phyloP scores from a whole-genome alignment of 2,888 invertebrate genomes.

The Andrena bicolor region DNA sequence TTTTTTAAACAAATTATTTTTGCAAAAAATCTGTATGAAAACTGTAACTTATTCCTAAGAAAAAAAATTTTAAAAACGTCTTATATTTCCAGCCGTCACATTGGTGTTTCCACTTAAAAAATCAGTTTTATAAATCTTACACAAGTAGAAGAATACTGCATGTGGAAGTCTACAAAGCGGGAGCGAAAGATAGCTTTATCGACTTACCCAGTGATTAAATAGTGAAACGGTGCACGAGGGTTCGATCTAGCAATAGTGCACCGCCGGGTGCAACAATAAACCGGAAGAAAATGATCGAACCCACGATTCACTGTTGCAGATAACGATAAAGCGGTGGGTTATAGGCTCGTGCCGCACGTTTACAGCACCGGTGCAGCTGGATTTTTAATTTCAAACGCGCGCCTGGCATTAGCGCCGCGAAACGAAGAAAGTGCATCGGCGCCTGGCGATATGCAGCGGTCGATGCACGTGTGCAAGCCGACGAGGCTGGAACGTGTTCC shows the following conservation, averaged over 20 bases:
- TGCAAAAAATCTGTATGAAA: no score
- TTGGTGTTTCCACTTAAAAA: no score
- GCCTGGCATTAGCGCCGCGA: conserved; percentile 21
- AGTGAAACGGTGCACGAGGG: background rate
- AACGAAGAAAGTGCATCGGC: conserved; percentile 22
- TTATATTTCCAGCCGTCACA: no score
- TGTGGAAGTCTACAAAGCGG: background rate
- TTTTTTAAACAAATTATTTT: no score
- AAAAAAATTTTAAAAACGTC: no score
- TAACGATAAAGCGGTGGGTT: conserved; percentile 10
- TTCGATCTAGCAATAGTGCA: background rate
- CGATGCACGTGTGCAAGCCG: conserved; percentile 48
- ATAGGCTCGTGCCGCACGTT: conserved; percentile 42
- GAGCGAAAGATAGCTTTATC: background rate
- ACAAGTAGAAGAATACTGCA: no score
- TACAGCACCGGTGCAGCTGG: conserved; percentile 30
- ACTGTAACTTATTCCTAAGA: no score
- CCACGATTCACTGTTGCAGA: background rate
- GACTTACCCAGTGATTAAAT: background rate
- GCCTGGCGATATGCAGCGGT: conserved; percentile 49
- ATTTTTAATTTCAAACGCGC: conserved; percentile 45
- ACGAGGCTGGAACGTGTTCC: conserved; percentile 10
- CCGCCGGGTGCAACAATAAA: conserved; percentile 13
- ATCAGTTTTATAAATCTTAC: no score
- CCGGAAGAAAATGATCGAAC: conserved; percentile 13